phyloP scores from a whole-genome alignment of 1,140 invertebrate species.

The Acromyrmex charruanus region DNA sequence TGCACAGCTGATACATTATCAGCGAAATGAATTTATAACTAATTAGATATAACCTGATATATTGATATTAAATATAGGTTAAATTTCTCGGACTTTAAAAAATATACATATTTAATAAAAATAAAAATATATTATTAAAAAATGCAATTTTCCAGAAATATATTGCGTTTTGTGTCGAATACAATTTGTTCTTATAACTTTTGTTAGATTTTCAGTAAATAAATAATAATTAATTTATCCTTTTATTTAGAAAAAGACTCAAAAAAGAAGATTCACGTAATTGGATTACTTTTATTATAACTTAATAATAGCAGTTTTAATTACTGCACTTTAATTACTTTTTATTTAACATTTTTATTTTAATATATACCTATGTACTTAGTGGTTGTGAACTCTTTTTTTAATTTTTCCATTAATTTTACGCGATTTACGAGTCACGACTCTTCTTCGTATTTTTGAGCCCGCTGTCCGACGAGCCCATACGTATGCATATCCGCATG shows the following conservation, averaged over 20 bases:
- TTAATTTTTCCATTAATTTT: slow-evolving; percentile 51
- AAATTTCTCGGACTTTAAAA: not conserved
- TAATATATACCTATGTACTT: not conserved
- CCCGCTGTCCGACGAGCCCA: slow-evolving; percentile 27
- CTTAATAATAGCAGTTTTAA: slow-evolving; percentile 7
- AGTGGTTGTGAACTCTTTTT: not conserved
- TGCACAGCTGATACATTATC: slow-evolving; percentile 22
- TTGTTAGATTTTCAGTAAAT: not conserved
- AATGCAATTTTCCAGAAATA: not conserved
- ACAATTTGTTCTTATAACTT: not conserved
- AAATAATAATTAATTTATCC: slow-evolving; percentile 20
- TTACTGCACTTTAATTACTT: not conserved
- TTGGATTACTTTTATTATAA: slow-evolving; percentile 11
- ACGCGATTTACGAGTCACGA: slow-evolving; percentile 46
- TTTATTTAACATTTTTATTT: slow-evolving; percentile 31
- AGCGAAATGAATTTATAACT: not conserved
- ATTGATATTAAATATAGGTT: slow-evolving; percentile 3
- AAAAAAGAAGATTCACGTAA: not conserved
- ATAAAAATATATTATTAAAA: not conserved
- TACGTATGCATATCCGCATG: slow-evolving; percentile 54
- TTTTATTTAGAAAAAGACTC: not conserved
- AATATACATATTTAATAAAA: not conserved
- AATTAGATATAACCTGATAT: not conserved
- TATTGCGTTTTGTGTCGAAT: not conserved
- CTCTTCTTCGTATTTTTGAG: slow-evolving; percentile 48